Percentiles rank a stretch among this genome's conserved stretches.
These are phyloP conservation scores for Ecliptopera silaceata DNA, from an alignment of 2,888 invertebrate species.

Conservation along the genomic window DNA sequence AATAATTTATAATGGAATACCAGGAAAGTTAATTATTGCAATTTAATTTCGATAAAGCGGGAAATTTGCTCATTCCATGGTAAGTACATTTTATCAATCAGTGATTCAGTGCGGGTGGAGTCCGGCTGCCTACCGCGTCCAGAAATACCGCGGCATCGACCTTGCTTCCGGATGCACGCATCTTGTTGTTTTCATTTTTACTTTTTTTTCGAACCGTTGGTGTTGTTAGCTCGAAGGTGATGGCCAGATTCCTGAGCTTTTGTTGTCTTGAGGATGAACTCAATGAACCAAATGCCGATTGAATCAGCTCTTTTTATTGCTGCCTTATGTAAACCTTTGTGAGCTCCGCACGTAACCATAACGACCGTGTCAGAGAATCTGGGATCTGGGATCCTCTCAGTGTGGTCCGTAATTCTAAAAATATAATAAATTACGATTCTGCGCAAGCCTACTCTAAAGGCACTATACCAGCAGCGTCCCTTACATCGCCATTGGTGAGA, in stretches of 20 bases:
- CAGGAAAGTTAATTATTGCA: background rate
- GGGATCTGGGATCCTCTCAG: no score
- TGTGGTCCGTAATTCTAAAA: no score
- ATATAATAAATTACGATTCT: no score
- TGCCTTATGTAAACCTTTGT: background rate
- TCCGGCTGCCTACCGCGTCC: conserved; percentile 62
- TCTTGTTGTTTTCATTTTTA: conserved; percentile 74
- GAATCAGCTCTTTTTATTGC: background rate
- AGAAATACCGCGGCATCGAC: conserved; percentile 78
- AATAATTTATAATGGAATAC: no score
- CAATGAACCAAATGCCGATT: conserved; percentile 6
- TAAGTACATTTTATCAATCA: conserved; percentile 67
- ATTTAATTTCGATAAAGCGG: conserved; percentile 35
- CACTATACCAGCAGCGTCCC: no score
- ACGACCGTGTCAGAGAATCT: no score
- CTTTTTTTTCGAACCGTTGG: conserved; percentile 61
- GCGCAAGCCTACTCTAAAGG: no score
- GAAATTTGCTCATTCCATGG: conserved; percentile 54
- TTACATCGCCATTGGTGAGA: no score
- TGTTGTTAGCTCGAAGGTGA: conserved; percentile 67
- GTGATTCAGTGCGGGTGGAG: conserved; percentile 57
- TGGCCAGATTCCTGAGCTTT: conserved; percentile 49
- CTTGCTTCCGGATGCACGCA: conserved; percentile 74
- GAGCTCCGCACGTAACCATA: no score
- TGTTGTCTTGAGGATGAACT: background rate